phyloP scores from a whole-genome alignment of 1,140 invertebrate genomes.

The Solen grandis region DNA sequence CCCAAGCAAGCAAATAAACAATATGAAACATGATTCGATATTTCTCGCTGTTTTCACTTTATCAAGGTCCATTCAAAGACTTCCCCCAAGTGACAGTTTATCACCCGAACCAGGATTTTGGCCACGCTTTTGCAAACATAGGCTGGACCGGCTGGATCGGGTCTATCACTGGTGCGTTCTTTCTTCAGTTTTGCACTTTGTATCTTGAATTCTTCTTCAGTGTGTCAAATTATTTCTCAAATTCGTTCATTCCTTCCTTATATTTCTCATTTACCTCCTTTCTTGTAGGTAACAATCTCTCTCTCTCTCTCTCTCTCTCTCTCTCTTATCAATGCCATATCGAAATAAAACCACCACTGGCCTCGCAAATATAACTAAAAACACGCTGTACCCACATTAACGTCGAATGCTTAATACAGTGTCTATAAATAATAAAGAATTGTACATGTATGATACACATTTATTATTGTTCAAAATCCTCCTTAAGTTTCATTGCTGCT shows the following conservation, averaged over 20 bases:
- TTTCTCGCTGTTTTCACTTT: background rate
- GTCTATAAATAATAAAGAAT: background rate
- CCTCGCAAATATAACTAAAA: no score
- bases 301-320: no score
- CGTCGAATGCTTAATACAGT: background rate
- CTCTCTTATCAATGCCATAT: no score
- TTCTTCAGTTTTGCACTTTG: background rate
- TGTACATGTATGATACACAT: background rate
- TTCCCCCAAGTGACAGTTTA: constrained; percentile 74
- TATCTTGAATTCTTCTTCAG: no score
- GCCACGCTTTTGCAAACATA: constrained; percentile 69
- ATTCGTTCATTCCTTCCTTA: background rate
- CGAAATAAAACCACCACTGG: no score
- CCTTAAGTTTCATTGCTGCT: constrained; percentile 22
- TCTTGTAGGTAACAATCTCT: background rate
- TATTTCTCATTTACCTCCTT: background rate
- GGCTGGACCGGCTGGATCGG: constrained; percentile 70
- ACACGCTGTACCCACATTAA: no score
- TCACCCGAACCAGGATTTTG: constrained; percentile 63
- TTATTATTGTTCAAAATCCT: constrained; percentile 6
- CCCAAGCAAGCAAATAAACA: no score
- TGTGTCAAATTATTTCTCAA: background rate
- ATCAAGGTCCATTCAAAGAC: constrained; percentile 72
- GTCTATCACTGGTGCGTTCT: constrained; percentile 64
- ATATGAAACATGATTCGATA: background rate